Base-by-base conservation (phyloP, 2,888 invertebrate genomes). In the Ochlodes sylvanus region DNA sequence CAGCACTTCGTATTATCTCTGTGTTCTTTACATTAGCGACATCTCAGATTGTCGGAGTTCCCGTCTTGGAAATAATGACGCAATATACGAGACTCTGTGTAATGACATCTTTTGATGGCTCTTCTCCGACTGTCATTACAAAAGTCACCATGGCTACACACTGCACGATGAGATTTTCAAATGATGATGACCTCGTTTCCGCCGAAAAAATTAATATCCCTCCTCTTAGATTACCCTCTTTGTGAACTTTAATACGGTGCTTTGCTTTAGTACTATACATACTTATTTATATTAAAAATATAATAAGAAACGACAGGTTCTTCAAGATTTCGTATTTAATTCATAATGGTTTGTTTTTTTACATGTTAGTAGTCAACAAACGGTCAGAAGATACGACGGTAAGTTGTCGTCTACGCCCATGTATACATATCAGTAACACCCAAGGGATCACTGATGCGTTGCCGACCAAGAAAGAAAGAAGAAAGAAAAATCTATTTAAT, bases 21-120 rank as follows among this genome's bases (percentile, higher is more conserved):
- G 85, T 88, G 87, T 89, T 89, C 87, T 85, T 89, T 87, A 85
- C 90, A 90, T 92, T 92, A 90, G 86, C 82, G 83, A 76, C 87
- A 83, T 89, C 89, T 90, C 88, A 88, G 90, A 90, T 89, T 91
- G 90, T 88, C 82, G 80, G 81, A 79, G 84, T 81, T 81, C 79
- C 79, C 83, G 84, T 85, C 87, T 85, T 80, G 76, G 75, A 82
- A 81, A 84, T 90, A 90, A 90, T 85, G 88, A 86, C 81, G 86
- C 84, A 85, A 89, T 89, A 86, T 88, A 84, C 84, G 84, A 81
- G 79, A 79, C 79, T 80, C 80, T 77, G 73, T 83, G 83, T 90
- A 91, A 92, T 88, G 90, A 85, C 85, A 84, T 80, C 84, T 83
- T 84, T 84, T 86, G 87, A 89, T 85, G 84, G 81, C 80, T 76